A percentile compares a stretch with the other conserved stretches of the same genome.
Conservation (phyloP, 2,797 vertebrate genomes). For the Tokudaia muenninki region DNA sequence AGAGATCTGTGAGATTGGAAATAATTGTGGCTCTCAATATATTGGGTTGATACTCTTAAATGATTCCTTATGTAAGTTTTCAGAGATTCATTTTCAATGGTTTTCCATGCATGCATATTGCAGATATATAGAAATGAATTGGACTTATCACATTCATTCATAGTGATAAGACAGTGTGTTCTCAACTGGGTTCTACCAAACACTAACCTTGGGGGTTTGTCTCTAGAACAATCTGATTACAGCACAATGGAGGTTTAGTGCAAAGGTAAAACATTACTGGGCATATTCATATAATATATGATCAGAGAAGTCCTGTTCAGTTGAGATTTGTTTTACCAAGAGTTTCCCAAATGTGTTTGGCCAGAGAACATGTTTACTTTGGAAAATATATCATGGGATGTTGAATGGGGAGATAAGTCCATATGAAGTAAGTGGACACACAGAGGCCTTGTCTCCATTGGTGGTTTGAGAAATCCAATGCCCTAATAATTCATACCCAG, state of each 20-base stretch:
- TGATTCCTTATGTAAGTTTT: not conserved
- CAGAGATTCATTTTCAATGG: not conserved
- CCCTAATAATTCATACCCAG: not conserved
- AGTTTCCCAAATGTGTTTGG: slow-evolving; percentile 64
- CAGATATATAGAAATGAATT: not conserved
- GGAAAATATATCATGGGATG: not conserved
- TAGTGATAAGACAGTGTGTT: not conserved
- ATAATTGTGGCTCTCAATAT: not conserved
- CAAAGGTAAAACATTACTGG: not conserved
- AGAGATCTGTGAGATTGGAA: not conserved
- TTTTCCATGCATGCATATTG: not conserved
- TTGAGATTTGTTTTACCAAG: not conserved
- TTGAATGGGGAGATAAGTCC: not conserved
- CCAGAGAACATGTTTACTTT: not conserved
- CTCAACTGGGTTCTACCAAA: not conserved
- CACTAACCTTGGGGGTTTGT: not conserved
- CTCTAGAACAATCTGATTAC: not conserved
- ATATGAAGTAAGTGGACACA: not conserved
- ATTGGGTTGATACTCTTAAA: not conserved
- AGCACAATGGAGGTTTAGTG: not conserved
- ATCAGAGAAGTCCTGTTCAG: not conserved
- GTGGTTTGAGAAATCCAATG: slow-evolving; percentile 1
- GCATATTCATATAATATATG: not conserved
- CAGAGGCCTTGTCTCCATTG: not conserved
- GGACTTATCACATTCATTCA: not conserved